Percentiles rank a stretch among this genome's conserved stretches.
These are phyloP conservation scores for Zeugodacus cucurbitae DNA, from an alignment of 1,140 invertebrate genomes.

Conservation along the genomic window DNA sequence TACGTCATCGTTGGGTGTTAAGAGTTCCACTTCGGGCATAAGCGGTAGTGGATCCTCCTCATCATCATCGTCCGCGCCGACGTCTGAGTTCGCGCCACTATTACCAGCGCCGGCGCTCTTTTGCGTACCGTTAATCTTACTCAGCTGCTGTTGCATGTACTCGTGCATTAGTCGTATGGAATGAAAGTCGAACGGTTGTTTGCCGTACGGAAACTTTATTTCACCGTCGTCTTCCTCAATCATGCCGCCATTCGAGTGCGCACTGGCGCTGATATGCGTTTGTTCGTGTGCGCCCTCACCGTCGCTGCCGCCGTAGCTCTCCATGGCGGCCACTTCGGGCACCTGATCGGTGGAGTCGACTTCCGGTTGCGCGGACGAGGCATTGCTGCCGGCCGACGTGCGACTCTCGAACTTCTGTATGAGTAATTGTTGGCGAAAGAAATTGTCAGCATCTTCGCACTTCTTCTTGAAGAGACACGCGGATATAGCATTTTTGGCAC, in stretches of 20 bases:
- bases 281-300: conserved; percentile 42
- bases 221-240: conserved; percentile 52
- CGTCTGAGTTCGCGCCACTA: conserved; percentile 35
- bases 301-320: not conserved
- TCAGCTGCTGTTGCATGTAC: conserved; percentile 63
- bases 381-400: not conserved
- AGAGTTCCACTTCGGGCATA: conserved; percentile 62
- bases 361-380: not conserved
- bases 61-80: conserved; percentile 50
- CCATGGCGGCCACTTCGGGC: not conserved
- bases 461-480: conserved; percentile 62
- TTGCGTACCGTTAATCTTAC: conserved; percentile 54
- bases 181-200: conserved; percentile 55
- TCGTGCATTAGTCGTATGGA: conserved; percentile 63
- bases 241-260: conserved; percentile 48
- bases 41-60: conserved; percentile 60
- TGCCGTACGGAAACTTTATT: conserved; percentile 47
- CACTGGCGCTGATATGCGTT: not conserved
- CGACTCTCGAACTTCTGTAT: conserved; percentile 56
- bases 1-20: conserved; percentile 58
- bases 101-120: not conserved
- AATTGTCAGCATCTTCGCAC: conserved; percentile 63
- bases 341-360: conserved; percentile 1
- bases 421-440: conserved; percentile 61
- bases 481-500: conserved; percentile 60